These are phyloP conservation scores for Hirtodrosophila duncani DNA, from an alignment of 2,888 invertebrate genomes.

Conservation along the genomic window DNA sequence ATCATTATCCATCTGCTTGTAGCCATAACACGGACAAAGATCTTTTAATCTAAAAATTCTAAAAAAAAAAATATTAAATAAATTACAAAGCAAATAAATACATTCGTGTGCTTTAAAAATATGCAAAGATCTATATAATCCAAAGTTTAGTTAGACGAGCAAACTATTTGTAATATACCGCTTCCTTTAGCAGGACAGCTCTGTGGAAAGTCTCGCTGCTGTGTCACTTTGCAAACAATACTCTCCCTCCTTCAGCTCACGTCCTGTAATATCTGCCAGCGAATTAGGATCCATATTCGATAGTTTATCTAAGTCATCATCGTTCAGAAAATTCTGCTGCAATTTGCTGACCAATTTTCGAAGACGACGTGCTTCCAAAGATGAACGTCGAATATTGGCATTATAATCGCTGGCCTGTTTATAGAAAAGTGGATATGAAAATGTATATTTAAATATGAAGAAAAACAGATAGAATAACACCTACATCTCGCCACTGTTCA, in stretches of 20 bases:
- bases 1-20: no score
- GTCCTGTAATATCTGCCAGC: slow-evolving; percentile 86
- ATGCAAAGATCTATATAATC: no score
- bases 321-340: slow-evolving; percentile 88
- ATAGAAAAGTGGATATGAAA: not conserved
- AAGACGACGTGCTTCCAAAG: slow-evolving; percentile 79
- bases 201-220: slow-evolving; percentile 89
- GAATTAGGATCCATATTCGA: slow-evolving; percentile 94
- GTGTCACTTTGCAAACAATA: slow-evolving; percentile 87
- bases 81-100: no score
- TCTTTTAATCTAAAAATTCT: no score
- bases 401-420: slow-evolving; percentile 62
- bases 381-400: slow-evolving; percentile 55
- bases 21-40: no score
- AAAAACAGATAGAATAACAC: slow-evolving; percentile 27
- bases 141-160: no score
- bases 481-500: slow-evolving; percentile 84
- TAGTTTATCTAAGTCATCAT: slow-evolving; percentile 88
- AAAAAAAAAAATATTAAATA: no score
- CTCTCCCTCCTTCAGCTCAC: slow-evolving; percentile 79
- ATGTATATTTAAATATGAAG: no score
- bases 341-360: slow-evolving; percentile 86
- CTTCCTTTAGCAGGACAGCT: slow-evolving; percentile 81
- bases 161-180: no score
- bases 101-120: no score